Evolutionary conservation across 2,888 invertebrate genomes (phyloP).

Genomic region (Cataglyphis albicans): DNA sequence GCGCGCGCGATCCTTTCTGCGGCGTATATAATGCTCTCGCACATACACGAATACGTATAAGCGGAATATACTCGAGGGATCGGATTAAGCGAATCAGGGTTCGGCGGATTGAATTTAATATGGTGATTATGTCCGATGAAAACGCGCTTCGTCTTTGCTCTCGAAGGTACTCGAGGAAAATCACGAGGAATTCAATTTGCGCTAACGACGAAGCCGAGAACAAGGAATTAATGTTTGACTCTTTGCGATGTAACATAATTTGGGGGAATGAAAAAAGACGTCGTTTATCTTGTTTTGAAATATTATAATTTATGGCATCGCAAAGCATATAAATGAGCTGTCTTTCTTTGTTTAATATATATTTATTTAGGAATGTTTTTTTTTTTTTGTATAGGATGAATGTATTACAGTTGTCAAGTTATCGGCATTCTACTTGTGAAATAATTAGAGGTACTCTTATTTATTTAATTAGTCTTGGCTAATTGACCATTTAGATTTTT

Average conservation of each 20-base stretch:
- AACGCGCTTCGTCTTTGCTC: constrained; percentile 29
- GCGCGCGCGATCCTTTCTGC: constrained; percentile 31
- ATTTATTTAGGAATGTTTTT: background rate
- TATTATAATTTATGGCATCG: background rate
- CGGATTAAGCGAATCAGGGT: constrained; percentile 63
- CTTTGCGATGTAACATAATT: background rate
- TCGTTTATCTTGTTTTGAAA: background rate
- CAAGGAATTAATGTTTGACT: constrained; percentile 22
- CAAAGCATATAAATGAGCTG: background rate
- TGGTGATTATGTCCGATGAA: constrained; percentile 63
- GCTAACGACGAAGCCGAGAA: constrained; percentile 20
- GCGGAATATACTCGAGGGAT: constrained; percentile 10
- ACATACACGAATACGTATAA: background rate
- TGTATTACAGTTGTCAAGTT: background rate
- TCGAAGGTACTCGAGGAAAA: background rate
- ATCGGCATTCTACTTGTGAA: constrained; percentile 17
- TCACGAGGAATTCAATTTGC: constrained; percentile 51
- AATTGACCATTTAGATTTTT: constrained; percentile 43
- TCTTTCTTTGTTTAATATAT: background rate
- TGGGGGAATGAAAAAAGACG: background rate
- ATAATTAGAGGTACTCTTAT: background rate
- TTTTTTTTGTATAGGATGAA: background rate
- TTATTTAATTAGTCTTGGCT: constrained; percentile 29
- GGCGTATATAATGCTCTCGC: constrained; percentile 29
- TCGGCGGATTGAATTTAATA: constrained; percentile 70